These are phyloP conservation scores for Siderastrea siderea DNA, from an alignment of 92 coral and sea anemone species.

Conservation along the genomic window DNA sequence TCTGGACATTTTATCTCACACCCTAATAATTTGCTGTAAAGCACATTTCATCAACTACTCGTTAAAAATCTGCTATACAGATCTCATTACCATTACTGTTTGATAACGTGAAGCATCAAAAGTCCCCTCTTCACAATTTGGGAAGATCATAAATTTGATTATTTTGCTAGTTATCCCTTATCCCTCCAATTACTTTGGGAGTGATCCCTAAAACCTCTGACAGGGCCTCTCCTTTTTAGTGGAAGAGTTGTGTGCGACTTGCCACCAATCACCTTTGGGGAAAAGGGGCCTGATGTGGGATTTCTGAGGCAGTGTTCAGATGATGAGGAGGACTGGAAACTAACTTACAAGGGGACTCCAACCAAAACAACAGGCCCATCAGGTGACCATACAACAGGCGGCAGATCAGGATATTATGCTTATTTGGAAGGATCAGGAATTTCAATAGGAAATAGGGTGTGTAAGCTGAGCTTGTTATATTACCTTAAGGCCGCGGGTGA, in stretches of 20 bases:
- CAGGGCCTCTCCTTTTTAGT: slow-evolving; percentile 4
- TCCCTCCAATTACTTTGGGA: too few relatives aligned
- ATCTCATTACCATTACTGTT: too few relatives aligned
- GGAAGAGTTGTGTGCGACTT: slow-evolving; percentile 41
- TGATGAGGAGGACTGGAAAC: slow-evolving; percentile 45
- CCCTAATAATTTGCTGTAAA: too few relatives aligned
- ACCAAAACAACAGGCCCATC: slow-evolving; percentile 30
- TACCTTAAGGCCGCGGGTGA: too few relatives aligned
- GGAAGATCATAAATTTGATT: too few relatives aligned
- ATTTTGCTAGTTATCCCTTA: too few relatives aligned
- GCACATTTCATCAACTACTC: too few relatives aligned
- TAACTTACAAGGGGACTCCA: background rate
- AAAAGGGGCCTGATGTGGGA: background rate
- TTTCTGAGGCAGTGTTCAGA: slow-evolving; percentile 47
- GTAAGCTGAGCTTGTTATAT: background rate
- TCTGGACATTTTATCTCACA: too few relatives aligned
- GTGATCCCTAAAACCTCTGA: too few relatives aligned
- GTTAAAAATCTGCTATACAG: too few relatives aligned
- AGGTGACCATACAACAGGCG: slow-evolving; percentile 53
- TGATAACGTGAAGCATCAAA: too few relatives aligned
- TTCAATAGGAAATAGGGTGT: slow-evolving; percentile 22
- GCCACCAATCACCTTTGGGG: slow-evolving; percentile 42
- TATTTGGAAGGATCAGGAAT: slow-evolving; percentile 42
- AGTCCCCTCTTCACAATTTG: too few relatives aligned
- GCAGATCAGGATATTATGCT: slow-evolving; percentile 42